phyloP scores from a whole-genome alignment of 2,888 invertebrate species.

The Pandemis corylana region DNA sequence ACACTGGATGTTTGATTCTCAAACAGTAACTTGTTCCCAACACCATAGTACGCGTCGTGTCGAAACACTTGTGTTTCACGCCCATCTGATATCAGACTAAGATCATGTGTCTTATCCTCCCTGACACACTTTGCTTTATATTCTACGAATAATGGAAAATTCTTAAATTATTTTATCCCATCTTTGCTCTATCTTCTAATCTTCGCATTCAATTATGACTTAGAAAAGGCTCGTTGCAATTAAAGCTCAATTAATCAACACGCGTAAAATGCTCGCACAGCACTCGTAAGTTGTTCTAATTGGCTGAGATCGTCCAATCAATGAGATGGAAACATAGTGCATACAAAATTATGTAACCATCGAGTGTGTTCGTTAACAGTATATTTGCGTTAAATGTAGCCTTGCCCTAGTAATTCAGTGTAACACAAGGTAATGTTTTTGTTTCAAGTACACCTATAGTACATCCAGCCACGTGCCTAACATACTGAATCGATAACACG shows the following conservation, averaged over 20 bases:
- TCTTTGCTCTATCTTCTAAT: background rate
- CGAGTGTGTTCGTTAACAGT: constrained; percentile 37
- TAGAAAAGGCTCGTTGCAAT: constrained; percentile 29
- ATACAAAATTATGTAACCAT: constrained; percentile 34
- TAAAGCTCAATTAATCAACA: constrained; percentile 41
- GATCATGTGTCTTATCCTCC: constrained; percentile 47
- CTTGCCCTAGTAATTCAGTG: constrained; percentile 62
- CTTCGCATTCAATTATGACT: constrained; percentile 5
- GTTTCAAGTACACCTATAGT: constrained; percentile 36
- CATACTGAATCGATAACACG: constrained; percentile 50
- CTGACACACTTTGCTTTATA: constrained; percentile 14
- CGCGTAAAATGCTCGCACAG: constrained; percentile 43
- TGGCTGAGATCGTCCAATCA: constrained; percentile 28
- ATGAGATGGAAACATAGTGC: constrained; percentile 20
- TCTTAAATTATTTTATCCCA: background rate
- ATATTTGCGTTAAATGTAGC: constrained; percentile 46
- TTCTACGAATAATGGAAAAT: background rate
- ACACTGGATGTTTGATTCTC: constrained; percentile 51
- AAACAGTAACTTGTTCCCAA: constrained; percentile 59
- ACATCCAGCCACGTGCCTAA: constrained; percentile 49
- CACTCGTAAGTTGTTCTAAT: constrained; percentile 40
- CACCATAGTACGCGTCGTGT: constrained; percentile 52
- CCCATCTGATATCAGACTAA: constrained; percentile 62
- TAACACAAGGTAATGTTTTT: constrained; percentile 54
- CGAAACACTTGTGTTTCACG: constrained; percentile 61